Evolutionary conservation across 2,797 vertebrate species (phyloP).

Genomic region (Schizothorax lantsangensis): DNA sequence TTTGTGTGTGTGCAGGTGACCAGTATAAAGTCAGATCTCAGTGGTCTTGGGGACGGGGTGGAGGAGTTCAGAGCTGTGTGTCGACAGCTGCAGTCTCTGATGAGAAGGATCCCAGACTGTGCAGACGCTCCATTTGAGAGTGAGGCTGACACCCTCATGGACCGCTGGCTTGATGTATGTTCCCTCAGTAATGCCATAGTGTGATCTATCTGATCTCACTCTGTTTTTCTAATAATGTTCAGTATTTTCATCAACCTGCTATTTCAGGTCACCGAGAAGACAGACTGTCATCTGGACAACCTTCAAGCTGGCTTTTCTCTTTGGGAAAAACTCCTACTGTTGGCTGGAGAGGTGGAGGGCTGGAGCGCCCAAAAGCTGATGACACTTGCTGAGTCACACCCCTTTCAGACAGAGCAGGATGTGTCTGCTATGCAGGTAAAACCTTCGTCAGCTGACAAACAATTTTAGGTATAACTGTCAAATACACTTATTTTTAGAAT

Average conservation of each 20-base stretch:
- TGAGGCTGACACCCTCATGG: slow-evolving; percentile 89
- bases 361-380: slow-evolving; percentile 77
- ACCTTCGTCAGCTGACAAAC: no score
- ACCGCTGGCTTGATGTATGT: slow-evolving; percentile 94
- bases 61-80: slow-evolving; percentile 88
- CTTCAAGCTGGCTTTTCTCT: slow-evolving; percentile 81
- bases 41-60: slow-evolving; percentile 77
- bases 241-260: not conserved
- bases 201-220: not conserved
- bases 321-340: slow-evolving; percentile 87
- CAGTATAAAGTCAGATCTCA: slow-evolving; percentile 84
- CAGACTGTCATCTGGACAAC: slow-evolving; percentile 85
- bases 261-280: slow-evolving; percentile 88
- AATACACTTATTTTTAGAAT: not conserved
- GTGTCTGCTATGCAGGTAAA: slow-evolving; percentile 80
- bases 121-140: slow-evolving; percentile 81
- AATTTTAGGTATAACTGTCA: not conserved
- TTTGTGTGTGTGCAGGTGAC: slow-evolving; percentile 77
- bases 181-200: not conserved
- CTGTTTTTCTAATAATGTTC: not conserved
- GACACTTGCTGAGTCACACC: slow-evolving; percentile 66
- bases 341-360: slow-evolving; percentile 79
- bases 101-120: slow-evolving; percentile 84
- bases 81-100: slow-evolving; percentile 86
- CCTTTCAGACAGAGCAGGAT: slow-evolving; percentile 77